A percentile compares a stretch with the other conserved stretches of the same genome.
These are phyloP conservation scores for Hermatobates lingyangjiaoensis DNA, from an alignment of 1,140 invertebrate species.

Conservation along the genomic window DNA sequence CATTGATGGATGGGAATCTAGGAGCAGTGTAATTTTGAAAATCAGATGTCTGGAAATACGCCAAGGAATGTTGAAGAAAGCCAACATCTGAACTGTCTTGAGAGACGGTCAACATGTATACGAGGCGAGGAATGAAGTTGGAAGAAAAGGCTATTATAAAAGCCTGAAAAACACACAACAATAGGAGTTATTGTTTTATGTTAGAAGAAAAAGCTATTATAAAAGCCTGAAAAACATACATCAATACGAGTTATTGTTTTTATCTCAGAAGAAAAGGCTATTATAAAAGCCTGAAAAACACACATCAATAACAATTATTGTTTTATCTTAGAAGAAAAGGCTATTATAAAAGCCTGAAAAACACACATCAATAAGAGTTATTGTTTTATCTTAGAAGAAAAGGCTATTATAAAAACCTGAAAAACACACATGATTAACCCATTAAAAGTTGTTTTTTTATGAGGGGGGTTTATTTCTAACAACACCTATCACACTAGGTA, in stretches of 20 bases:
- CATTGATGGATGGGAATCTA: conserved; percentile 22
- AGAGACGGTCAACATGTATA: conserved; percentile 49
- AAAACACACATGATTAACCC: no score
- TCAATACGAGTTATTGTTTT: background rate
- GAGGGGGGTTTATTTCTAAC: no score
- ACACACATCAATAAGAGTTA: no score
- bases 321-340: no score
- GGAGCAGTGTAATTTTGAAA: conserved; percentile 18
- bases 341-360: no score
- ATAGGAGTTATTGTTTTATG: background rate
- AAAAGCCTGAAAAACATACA: background rate
- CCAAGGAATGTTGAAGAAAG: conserved; percentile 67
- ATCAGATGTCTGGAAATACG: conserved; percentile 57
- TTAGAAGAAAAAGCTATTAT: background rate
- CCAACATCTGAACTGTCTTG: conserved; percentile 41
- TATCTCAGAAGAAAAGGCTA: background rate
- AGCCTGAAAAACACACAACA: conserved; percentile 40
- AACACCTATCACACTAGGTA: no score
- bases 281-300: background rate
- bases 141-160: conserved; percentile 98
- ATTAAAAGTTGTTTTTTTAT: no score
- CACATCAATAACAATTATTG: background rate
- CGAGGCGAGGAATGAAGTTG: conserved; percentile 82
- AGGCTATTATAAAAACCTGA: no score
- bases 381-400: no score